These are phyloP conservation scores for Bradypus variegatus DNA, from an alignment of 2,797 vertebrate genomes.

Conservation along the genomic window DNA sequence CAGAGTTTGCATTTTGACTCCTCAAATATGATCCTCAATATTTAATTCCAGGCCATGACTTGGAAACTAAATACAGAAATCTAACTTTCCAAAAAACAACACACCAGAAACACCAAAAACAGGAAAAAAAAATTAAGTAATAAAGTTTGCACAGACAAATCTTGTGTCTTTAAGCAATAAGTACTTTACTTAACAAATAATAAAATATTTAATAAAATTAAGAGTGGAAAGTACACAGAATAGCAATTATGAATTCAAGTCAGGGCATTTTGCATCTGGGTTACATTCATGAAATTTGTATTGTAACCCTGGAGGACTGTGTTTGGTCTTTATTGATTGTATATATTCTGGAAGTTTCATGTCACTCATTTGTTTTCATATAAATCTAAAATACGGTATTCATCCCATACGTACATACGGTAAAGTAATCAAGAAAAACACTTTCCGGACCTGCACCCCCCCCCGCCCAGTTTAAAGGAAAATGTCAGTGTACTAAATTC, in stretches of 20 bases:
- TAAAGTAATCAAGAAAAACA: not conserved
- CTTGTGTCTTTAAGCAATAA: not conserved
- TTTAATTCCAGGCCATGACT: not conserved
- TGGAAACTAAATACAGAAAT: not conserved
- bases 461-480: not conserved
- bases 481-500: conserved; percentile 29
- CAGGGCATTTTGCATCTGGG: not conserved
- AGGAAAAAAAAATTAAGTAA: not conserved
- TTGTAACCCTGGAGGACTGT: not conserved
- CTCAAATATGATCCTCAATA: not conserved
- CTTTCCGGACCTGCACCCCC: not conserved
- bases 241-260: not conserved
- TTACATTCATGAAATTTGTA: not conserved
- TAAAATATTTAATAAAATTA: not conserved
- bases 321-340: not conserved
- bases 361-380: not conserved
- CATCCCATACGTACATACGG: not conserved
- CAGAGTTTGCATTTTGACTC: not conserved
- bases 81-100: not conserved
- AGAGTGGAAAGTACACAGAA: not conserved
- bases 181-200: not conserved
- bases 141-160: not conserved
- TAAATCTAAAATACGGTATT: conserved; percentile 4
- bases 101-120: not conserved
- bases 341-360: not conserved